Evolutionary conservation across 2,888 invertebrate species (phyloP).

Genomic region (Phaonia tiefii): DNA sequence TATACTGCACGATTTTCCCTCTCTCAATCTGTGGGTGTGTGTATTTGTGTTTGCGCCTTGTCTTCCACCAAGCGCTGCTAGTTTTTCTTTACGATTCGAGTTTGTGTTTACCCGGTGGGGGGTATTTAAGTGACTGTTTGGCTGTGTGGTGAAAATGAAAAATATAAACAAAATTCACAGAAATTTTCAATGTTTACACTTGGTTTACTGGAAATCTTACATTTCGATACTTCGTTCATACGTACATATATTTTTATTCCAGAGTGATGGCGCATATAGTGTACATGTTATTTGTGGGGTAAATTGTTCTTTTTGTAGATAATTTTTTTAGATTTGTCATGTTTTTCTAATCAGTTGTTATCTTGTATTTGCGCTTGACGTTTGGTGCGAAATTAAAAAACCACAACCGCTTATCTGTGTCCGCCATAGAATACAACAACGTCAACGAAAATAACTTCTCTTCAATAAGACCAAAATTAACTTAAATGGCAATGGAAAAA

Average conservation of each 20-base stretch:
- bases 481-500: not conserved
- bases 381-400: constrained; percentile 16
- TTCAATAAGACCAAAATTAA: not conserved
- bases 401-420: constrained; percentile 55
- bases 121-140: not conserved
- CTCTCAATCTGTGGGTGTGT: too few relatives aligned
- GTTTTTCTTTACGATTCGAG: not conserved
- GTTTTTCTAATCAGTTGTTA: constrained; percentile 28
- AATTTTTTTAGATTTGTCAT: constrained; percentile 13
- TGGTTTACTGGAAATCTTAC: not conserved
- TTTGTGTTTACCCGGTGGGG: constrained; percentile 5
- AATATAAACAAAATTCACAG: constrained; percentile 18
- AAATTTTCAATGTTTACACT: constrained; percentile 9
- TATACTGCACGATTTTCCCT: not conserved
- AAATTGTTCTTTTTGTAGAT: not conserved
- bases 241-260: too few relatives aligned
- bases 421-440: constrained; percentile 49
- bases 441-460: constrained; percentile 31
- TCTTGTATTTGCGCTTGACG: constrained; percentile 23
- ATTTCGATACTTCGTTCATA: not conserved
- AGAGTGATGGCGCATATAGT: too few relatives aligned
- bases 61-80: not conserved
- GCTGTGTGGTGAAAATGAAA: not conserved
- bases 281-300: too few relatives aligned
- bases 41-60: not conserved